A percentile compares a stretch with the other conserved stretches of the same genome.
Conservation (phyloP, 2,113 vertebrate species). For the Coregonus clupeaformis region DNA sequence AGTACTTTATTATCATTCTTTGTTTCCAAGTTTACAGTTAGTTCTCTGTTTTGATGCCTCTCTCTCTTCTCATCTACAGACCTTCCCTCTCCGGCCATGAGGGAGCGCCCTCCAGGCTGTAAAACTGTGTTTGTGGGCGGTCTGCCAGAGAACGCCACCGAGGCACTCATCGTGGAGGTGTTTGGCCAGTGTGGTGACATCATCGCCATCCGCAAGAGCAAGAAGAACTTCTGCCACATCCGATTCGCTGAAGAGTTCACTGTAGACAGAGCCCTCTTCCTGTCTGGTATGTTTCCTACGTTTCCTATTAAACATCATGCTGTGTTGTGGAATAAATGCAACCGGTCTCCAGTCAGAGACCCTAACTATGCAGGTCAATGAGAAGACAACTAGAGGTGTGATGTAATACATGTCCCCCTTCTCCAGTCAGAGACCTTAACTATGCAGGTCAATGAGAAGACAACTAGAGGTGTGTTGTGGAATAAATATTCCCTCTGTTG, state of each 20-base stretch:
- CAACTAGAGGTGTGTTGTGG: not conserved
- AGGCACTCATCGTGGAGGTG: constrained; percentile 92
- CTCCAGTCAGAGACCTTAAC: constrained; percentile 9
- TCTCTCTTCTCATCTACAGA: constrained; percentile 68
- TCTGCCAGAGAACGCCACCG: constrained; percentile 87
- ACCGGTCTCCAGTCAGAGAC: constrained; percentile 5
- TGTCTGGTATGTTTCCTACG: constrained; percentile 80
- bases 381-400: constrained; percentile 1
- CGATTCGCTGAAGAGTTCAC: constrained; percentile 91
- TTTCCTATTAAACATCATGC: not conserved
- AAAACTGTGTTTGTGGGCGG: constrained; percentile 97
- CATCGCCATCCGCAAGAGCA: constrained; percentile 93
- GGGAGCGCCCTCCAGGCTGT: constrained; percentile 92
- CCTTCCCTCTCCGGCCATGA: constrained; percentile 89
- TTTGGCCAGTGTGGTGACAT: constrained; percentile 95
- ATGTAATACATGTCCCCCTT: not conserved
- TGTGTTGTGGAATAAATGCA: not conserved
- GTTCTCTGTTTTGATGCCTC: not conserved
- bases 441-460: constrained; percentile 33
- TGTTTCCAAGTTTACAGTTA: too few species aligned
- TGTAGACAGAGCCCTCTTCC: constrained; percentile 92
- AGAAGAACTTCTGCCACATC: constrained; percentile 97
- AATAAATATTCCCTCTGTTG: not conserved
- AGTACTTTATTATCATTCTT: not conserved
- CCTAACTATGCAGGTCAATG: constrained; percentile 25